These are phyloP conservation scores for Eclectus roratus DNA, from an alignment of 2,113 vertebrate genomes.

Conservation along the genomic window DNA sequence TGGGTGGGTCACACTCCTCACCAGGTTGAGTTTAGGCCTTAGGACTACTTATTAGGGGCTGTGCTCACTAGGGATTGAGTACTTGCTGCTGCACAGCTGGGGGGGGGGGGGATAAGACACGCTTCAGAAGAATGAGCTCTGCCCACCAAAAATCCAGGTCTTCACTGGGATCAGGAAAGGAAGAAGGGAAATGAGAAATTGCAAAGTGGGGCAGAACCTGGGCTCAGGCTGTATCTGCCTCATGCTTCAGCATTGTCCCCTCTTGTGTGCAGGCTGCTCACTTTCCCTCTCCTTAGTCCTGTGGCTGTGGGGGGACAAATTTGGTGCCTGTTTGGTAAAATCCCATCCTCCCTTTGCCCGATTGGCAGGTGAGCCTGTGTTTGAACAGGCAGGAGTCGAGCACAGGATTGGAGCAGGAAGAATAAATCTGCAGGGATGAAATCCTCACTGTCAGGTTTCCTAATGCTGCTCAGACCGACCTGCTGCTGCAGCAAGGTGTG, in stretches of 20 bases:
- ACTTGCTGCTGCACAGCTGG: background rate
- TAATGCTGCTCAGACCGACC: fast-evolving
- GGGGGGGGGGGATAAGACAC: background rate
- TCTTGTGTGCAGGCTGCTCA: background rate
- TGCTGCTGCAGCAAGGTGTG: background rate
- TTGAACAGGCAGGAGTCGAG: background rate
- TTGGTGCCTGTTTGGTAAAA: background rate
- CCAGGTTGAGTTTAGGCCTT: background rate
- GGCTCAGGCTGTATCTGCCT: background rate
- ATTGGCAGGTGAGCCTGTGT: background rate
- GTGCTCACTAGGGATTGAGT: background rate
- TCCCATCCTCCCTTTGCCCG: background rate
- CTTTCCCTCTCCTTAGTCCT: background rate
- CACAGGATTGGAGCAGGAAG: background rate
- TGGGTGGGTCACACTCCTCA: background rate
- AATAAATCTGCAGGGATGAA: background rate
- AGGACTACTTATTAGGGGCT: background rate
- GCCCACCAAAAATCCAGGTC: background rate
- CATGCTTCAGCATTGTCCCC: background rate
- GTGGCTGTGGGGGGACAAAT: background rate
- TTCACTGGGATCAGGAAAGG: fast-evolving
- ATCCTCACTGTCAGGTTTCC: background rate
- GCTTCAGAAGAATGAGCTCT: background rate
- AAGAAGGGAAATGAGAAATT: background rate
- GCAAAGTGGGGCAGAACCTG: background rate